These are phyloP conservation scores for Strigops habroptila DNA, from an alignment of 2,113 vertebrate genomes.

Conservation along the genomic window DNA sequence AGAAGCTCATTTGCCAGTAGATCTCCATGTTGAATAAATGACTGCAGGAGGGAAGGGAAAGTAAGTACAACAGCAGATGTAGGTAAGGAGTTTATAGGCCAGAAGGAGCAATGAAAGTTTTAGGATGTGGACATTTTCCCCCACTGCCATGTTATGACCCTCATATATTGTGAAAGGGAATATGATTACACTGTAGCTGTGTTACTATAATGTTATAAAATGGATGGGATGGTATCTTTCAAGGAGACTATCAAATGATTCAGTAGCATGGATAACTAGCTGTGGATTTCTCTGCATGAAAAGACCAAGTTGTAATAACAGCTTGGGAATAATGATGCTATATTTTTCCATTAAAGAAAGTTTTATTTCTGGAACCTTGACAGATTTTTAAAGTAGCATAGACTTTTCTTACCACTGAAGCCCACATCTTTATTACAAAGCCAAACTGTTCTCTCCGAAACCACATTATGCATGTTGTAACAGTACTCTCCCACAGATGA, in stretches of 20 bases:
- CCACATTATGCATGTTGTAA: conserved; percentile 47
- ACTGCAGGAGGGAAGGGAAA: not conserved
- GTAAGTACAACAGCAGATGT: not conserved
- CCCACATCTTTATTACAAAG: conserved; percentile 47
- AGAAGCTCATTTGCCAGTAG: not conserved
- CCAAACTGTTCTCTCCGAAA: conserved; percentile 44
- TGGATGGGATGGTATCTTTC: not conserved
- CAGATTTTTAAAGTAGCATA: not conserved
- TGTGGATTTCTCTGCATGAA: not conserved
- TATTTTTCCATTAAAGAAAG: conserved; percentile 24
- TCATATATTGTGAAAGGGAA: not conserved
- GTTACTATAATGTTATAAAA: not conserved
- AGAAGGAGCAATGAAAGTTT: not conserved
- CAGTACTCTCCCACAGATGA: conserved; percentile 45
- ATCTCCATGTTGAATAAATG: not conserved
- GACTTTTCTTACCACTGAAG: conserved; percentile 16
- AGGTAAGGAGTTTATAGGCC: not conserved
- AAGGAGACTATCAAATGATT: not conserved
- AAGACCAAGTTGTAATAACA: conserved; percentile 8
- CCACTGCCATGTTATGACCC: not conserved
- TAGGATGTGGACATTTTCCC: not conserved
- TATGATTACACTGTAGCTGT: not conserved
- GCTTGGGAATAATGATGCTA: not conserved
- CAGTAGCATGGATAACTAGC: not conserved
- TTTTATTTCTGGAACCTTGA: conserved; percentile 35